phyloP scores from a whole-genome alignment of 92 coral and sea anemone species.

The Epizoanthus stellaris region DNA sequence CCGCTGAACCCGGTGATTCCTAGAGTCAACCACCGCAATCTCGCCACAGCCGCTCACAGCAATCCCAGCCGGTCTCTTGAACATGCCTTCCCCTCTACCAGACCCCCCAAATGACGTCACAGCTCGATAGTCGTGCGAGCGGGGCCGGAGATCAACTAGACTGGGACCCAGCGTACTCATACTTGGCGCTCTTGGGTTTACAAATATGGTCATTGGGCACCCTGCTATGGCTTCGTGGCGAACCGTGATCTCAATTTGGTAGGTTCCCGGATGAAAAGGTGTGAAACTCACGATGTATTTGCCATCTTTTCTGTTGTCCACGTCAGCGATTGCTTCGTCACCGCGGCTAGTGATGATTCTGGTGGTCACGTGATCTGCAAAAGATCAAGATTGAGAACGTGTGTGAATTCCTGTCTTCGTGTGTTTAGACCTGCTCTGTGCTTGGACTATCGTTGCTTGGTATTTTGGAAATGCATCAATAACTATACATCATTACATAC shows the following conservation, averaged over 20 bases:
- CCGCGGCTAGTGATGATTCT: constrained; percentile 67
- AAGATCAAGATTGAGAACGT: background rate
- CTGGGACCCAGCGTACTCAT: constrained; percentile 46
- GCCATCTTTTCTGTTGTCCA: constrained; percentile 80
- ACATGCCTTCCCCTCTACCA: constrained; percentile 40
- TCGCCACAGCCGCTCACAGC: constrained; percentile 56
- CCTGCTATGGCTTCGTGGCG: constrained; percentile 69
- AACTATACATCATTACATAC: too few species aligned
- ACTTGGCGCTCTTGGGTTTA: constrained; percentile 66
- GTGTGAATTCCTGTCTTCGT: too few species aligned
- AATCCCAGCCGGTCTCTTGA: constrained; percentile 79
- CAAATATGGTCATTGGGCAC: constrained; percentile 68
- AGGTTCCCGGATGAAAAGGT: constrained; percentile 79
- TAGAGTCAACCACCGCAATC: constrained; percentile 80
- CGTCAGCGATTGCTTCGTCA: constrained; percentile 45
- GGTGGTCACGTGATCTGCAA: constrained; percentile 45
- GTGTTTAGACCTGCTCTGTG: too few species aligned
- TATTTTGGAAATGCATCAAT: too few species aligned
- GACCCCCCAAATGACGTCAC: constrained; percentile 59
- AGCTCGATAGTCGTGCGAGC: constrained; percentile 50
- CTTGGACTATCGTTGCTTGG: too few species aligned
- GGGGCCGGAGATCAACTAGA: constrained; percentile 14
- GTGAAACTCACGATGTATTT: constrained; percentile 71
- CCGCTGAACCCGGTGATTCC: constrained; percentile 71
- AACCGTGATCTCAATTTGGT: constrained; percentile 70